Percentiles rank a stretch among this genome's conserved stretches.
Evolutionary conservation across 2,888 invertebrate species (phyloP).

Genomic region (Hetaerina titia): DNA sequence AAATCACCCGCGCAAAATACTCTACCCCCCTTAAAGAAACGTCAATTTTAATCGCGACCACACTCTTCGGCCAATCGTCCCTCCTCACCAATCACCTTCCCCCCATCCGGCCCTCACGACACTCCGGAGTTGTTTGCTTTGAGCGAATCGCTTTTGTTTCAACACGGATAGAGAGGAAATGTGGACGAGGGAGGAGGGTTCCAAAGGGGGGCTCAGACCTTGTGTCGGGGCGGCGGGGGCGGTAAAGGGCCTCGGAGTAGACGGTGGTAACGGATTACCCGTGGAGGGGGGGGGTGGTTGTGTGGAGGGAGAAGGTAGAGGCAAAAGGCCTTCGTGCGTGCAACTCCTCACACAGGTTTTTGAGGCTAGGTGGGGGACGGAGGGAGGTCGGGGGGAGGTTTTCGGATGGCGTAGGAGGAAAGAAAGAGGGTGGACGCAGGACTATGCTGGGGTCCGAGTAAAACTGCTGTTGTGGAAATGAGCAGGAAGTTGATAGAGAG

Average conservation of each 20-base stretch:
- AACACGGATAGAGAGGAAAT: not conserved
- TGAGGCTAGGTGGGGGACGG: not conserved
- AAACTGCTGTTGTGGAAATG: conserved; percentile 66
- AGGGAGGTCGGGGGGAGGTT: not conserved
- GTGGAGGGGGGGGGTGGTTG: conserved; percentile 9
- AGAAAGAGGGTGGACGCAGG: not conserved
- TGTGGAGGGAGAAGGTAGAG: too few species aligned
- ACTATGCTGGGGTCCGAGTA: conserved; percentile 27
- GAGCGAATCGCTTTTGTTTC: conserved; percentile 59
- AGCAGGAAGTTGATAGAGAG: conserved; percentile 54
- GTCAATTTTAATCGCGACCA: conserved; percentile 19
- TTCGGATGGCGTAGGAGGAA: not conserved
- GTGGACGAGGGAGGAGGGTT: not conserved
- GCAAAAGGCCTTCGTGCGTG: conserved; percentile 17
- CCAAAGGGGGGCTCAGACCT: not conserved
- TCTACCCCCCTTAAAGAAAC: not conserved
- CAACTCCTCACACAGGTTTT: not conserved
- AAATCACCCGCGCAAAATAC: not conserved
- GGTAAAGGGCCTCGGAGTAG: not conserved
- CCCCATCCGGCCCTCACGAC: not conserved
- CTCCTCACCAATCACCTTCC: not conserved
- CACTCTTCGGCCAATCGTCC: not conserved
- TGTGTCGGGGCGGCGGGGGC: conserved; percentile 5
- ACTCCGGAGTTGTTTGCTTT: conserved; percentile 36
- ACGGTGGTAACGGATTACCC: conserved; percentile 65